These are phyloP conservation scores for Drosophila buzzatii DNA, from an alignment of 2,888 invertebrate genomes.

Conservation along the genomic window DNA sequence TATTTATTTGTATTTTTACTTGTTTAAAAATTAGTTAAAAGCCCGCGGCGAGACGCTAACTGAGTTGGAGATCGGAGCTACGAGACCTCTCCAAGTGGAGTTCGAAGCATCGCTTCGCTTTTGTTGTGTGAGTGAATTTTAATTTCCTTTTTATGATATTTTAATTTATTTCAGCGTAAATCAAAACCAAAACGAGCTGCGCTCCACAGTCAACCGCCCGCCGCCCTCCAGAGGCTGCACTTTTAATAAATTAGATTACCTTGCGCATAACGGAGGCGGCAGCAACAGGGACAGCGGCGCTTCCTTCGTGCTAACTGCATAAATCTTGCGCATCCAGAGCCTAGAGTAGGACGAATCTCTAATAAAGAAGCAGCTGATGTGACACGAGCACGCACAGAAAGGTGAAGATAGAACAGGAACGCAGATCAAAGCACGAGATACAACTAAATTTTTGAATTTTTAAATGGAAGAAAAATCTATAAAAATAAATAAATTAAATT, in stretches of 20 bases:
- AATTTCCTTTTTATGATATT: constrained; percentile 84
- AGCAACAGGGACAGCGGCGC: constrained; percentile 44
- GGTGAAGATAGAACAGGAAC: background rate
- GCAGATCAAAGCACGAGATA: too few relatives aligned
- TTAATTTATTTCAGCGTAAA: constrained; percentile 84
- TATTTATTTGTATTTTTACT: constrained; percentile 81
- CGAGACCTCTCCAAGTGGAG: constrained; percentile 1
- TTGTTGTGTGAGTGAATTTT: constrained; percentile 82
- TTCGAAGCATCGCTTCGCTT: constrained; percentile 28
- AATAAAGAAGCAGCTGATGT: constrained; percentile 7
- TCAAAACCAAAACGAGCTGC: constrained; percentile 80
- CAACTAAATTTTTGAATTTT: background rate
- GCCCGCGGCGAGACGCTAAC: constrained; percentile 53
- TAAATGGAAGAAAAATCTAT: background rate
- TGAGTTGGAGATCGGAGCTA: background rate
- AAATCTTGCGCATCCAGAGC: constrained; percentile 51
- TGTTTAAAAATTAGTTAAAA: constrained; percentile 81
- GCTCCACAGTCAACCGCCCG: constrained; percentile 30
- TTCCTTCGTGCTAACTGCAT: constrained; percentile 73
- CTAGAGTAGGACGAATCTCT: constrained; percentile 19
- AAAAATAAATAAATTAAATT: too few relatives aligned
- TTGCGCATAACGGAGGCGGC: constrained; percentile 34
- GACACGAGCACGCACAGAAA: constrained; percentile 11
- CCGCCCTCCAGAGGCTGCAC: constrained; percentile 65
- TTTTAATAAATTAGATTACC: constrained; percentile 80